A percentile compares a stretch with the other conserved stretches of the same genome.
Evolutionary conservation across 1,140 invertebrate species (phyloP).

Genomic region (Luehdorfia chinensis): DNA sequence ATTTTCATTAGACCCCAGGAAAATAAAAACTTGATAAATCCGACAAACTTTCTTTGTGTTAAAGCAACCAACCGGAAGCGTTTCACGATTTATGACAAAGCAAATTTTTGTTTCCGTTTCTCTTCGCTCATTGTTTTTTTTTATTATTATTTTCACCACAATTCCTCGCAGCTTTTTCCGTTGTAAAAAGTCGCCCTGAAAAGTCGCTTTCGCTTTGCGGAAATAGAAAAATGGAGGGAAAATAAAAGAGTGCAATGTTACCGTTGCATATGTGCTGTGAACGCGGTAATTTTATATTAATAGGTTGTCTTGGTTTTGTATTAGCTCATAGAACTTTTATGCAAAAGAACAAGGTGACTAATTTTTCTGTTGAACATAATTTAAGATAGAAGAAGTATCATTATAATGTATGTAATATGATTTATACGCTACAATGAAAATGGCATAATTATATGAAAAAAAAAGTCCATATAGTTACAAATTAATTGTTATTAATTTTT

Average conservation of each 20-base stretch:
- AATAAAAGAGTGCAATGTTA: conserved; percentile 39
- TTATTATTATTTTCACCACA: conserved; percentile 57
- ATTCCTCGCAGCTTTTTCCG: conserved; percentile 58
- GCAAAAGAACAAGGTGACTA: neutral
- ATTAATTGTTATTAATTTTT: no score
- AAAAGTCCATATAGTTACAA: no score
- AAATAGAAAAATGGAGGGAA: conserved; percentile 57
- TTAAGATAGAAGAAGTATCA: no score
- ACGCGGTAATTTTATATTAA: conserved; percentile 9
- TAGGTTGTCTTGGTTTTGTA: conserved; percentile 6
- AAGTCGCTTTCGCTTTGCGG: conserved; percentile 60
- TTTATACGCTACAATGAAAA: no score
- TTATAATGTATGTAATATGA: no score
- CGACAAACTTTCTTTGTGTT: conserved; percentile 62
- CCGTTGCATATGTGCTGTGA: conserved; percentile 42
- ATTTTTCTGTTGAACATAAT: conserved; percentile 9
- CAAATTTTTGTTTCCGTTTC: conserved; percentile 70
- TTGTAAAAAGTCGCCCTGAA: conserved; percentile 55
- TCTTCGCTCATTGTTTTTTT: conserved; percentile 65
- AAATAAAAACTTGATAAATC: conserved; percentile 38
- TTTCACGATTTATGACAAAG: conserved; percentile 73
- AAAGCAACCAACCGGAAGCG: conserved; percentile 58
- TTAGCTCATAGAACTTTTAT: neutral
- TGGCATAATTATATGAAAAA: no score
- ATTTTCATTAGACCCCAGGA: conserved; percentile 27